Evolutionary conservation across 2,888 invertebrate genomes (phyloP), one percentile per base, ranked within the genome.

Genomic region (Dione juno): DNA sequence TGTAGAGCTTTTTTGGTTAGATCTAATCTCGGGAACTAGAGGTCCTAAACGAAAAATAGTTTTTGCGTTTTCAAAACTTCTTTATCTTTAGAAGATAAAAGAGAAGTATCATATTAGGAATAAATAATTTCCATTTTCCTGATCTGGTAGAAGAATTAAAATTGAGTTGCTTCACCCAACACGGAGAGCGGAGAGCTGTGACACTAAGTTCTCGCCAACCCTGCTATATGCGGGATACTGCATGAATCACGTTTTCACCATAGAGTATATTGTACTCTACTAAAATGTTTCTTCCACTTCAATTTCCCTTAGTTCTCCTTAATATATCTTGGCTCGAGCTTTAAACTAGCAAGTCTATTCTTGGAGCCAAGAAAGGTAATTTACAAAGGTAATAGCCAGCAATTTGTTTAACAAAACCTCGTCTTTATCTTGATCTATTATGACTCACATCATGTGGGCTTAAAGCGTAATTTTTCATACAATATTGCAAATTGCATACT

Each of bases 391-490:
- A 64, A 50, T 37, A 64, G 64, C 64, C 2, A 14, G 64, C 64
- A 40, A 50, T 64, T 64, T 64, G 50, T 64, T 50, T 37, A 19
- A 16, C 50, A 64, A 37, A 64, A 64, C 50, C 64, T 13, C 50
- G 48, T 64, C 64, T 64, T 45, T 35, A 45, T 64, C 64, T 64
- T 50, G 40, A 19, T 64, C 37, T 50, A 63, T 50, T 50, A 64
- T 50, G 50, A 64, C 37, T 50, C 61, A 35, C 61, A n/a, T 61
- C 45, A 45, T 28, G 59, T 59, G 13, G 1, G 14, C 43, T 45
- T 35, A 5, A 35, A 21, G 35, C 11, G 35, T 45, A 28, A 43
- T 16, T 45, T 61, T 61, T 45, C 45, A 35, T 61, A 35, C 50
- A 50, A 50, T 11, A 11, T 50, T 61, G 14, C 11, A 45, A 16